Evolutionary conservation across 1,140 invertebrate genomes (phyloP).

Genomic region (Drosophila yakuba): DNA sequence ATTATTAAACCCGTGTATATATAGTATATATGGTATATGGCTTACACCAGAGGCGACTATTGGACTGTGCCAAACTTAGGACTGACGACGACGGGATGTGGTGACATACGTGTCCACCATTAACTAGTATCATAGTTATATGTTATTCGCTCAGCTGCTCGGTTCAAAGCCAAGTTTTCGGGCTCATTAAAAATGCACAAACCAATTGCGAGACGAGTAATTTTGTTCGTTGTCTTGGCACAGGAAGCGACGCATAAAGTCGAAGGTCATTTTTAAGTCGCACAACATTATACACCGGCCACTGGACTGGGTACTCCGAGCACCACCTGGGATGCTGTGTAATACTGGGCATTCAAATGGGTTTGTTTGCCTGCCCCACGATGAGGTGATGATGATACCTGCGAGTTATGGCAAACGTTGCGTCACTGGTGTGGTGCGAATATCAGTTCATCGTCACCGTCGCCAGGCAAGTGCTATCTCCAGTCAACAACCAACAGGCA

Average conservation of each 20-base stretch:
- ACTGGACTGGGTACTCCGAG: not conserved
- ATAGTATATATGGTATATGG: slow-evolving; percentile 1
- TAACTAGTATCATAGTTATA: no score
- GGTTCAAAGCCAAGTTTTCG: slow-evolving; percentile 31
- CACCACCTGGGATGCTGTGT: slow-evolving; percentile 15
- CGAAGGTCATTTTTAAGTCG: slow-evolving; percentile 25
- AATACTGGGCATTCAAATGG: not conserved
- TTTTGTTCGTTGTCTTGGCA: slow-evolving; percentile 28
- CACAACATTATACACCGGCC: slow-evolving; percentile 6
- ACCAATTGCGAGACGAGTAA: slow-evolving; percentile 41
- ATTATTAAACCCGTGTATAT: no score
- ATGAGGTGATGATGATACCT: not conserved
- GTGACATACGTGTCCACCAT: slow-evolving; percentile 26
- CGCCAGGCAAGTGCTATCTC: not conserved
- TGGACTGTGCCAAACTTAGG: slow-evolving; percentile 12
- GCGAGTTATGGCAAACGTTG: slow-evolving; percentile 11
- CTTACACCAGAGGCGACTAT: slow-evolving; percentile 37
- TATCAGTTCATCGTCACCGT: slow-evolving; percentile 9
- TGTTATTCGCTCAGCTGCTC: slow-evolving; percentile 3
- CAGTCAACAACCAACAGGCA: not conserved
- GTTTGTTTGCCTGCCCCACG: not conserved
- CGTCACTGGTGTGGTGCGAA: not conserved
- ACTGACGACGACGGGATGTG: slow-evolving; percentile 23
- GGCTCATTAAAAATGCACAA: slow-evolving; percentile 49
- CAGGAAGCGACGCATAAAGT: slow-evolving; percentile 27